phyloP scores from a whole-genome alignment of 1,140 invertebrate species.

The Micrasema minimum region DNA sequence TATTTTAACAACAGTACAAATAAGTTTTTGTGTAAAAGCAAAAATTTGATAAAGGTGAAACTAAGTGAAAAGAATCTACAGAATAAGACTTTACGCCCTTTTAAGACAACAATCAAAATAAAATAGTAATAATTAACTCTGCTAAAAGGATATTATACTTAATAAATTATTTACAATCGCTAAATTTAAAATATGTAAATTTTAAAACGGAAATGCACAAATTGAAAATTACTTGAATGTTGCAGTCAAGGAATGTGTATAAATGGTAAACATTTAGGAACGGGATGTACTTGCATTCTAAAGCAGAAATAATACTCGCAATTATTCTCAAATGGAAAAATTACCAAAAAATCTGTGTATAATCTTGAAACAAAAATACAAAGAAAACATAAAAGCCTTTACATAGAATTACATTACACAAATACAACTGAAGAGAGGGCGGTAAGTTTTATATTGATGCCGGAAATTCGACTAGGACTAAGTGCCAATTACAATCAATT shows the following conservation, averaged over 20 bases:
- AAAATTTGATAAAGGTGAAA: neutral
- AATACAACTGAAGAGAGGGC: constrained; percentile 16
- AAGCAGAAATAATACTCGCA: constrained; percentile 8
- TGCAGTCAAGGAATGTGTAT: constrained; percentile 4
- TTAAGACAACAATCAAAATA: no score
- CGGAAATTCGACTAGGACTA: no score
- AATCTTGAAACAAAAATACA: constrained; percentile 16
- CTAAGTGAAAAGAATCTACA: neutral
- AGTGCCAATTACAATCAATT: no score
- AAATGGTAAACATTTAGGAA: constrained; percentile 3
- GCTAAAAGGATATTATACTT: no score
- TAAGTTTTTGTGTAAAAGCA: neutral
- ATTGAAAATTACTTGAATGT: no score
- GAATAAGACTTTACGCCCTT: no score
- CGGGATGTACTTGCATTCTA: neutral
- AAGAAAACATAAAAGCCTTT: constrained; percentile 24
- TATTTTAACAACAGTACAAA: neutral
- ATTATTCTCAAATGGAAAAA: constrained; percentile 6
- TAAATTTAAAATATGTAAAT: no score
- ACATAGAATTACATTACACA: constrained; percentile 26
- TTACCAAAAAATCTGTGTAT: neutral
- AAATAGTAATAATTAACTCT: no score
- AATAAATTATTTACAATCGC: no score
- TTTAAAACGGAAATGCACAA: no score
- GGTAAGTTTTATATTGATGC: constrained; percentile 11